Evolutionary conservation across 2,113 vertebrate species (phyloP), one percentile per base, ranked within the genome.

Genomic region (Poecile atricapillus): DNA sequence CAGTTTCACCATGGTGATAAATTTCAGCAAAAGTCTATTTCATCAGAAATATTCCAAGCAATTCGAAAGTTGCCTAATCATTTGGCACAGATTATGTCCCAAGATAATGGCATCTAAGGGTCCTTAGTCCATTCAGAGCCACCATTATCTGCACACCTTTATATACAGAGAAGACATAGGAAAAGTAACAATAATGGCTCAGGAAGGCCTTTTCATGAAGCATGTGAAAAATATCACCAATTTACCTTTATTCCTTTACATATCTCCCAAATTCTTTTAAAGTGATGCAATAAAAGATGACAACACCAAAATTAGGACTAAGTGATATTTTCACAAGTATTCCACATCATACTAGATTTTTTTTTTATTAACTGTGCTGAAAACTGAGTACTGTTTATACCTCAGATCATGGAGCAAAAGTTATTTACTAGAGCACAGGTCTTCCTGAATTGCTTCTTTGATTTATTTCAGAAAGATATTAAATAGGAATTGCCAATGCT

Each of bases 31-130:
- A 94, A 94, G 22, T 55, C 56, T 93, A 83, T 91, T 94, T 93
- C 69, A 96, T 89, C 81, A 94, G 81, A 94, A 95, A 89, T 70
- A 84, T 81, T 68, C 81, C 39, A 93, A 93, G 83, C 60, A 93
- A 84, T 78, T 89, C 10, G 5, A 80, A 83, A 5, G 24, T 92
- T 95, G 73, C 81, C 73, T 35, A 93, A 89, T 23, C 71, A 41
- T 83, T 87, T 91, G 80, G 81, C 68, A 91, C 62, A 81, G 73
- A 71, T 67, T 58, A 39, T 33, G 39, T 82, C 24, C 73, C 5
- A 11, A 84, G 35, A 39, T 63, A 75, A 37, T 55, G 39, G 25
- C 39, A 87, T 82, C 33, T 77, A 9, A 91, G 53, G 27, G 69
- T 76, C 44, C 27, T 87, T 24, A 83, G 43, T 67, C 52, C 44